Percentiles rank a stretch among this genome's conserved stretches.
Evolutionary conservation across 53 echinoderm and acorn worm genomes (phyloP).

Genomic region (Hippasteria phrygiana): DNA sequence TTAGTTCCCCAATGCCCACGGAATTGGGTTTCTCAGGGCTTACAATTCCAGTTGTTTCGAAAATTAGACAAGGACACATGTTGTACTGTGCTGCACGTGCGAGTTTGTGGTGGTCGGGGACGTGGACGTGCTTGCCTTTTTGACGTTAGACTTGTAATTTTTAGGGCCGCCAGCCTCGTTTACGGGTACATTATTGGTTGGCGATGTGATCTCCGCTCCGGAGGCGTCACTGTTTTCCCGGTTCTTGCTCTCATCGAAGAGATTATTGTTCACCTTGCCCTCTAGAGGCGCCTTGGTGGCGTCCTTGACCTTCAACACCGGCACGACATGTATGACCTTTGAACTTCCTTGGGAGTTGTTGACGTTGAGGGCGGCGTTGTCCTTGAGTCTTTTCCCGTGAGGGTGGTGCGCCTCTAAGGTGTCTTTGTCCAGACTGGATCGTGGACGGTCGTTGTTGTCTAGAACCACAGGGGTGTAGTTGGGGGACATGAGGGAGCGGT

Average conservation of each 20-base stretch:
- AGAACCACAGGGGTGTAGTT: constrained; percentile 34
- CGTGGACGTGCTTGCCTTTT: background rate
- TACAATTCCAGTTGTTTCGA: background rate
- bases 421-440: background rate
- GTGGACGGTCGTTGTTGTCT: constrained; percentile 17
- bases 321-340: constrained; percentile 32
- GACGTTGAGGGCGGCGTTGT: constrained; percentile 45
- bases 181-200: background rate
- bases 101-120: background rate
- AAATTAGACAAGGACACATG: constrained; percentile 23
- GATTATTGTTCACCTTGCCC: constrained; percentile 29
- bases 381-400: background rate
- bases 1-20: too few relatives aligned
- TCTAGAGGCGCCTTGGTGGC: constrained; percentile 6
- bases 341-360: constrained; percentile 56
- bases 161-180: background rate
- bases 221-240: background rate
- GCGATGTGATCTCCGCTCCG: background rate
- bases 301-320: constrained; percentile 8
- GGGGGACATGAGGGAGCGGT: constrained; percentile 7
- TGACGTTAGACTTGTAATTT: constrained; percentile 11
- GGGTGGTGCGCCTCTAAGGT: constrained; percentile 24
- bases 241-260: constrained; percentile 7
- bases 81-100: constrained; percentile 45
- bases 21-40: too few relatives aligned